Evolutionary conservation across 2,888 invertebrate genomes (phyloP).

Genomic region (Drosophila pseudotalamancana): DNA sequence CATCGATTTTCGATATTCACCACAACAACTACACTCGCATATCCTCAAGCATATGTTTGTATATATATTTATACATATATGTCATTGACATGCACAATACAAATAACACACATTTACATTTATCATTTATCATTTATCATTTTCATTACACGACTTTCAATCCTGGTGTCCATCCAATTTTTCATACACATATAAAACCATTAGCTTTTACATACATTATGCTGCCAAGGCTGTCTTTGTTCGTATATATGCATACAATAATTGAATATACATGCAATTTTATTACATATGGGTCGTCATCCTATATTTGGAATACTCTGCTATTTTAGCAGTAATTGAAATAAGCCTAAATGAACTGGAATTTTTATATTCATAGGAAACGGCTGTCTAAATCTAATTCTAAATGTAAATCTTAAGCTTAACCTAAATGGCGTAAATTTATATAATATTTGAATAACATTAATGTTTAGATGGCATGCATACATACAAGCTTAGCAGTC

Average conservation of each 20-base stretch:
- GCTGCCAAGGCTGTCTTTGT: constrained; percentile 17
- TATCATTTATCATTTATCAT: background rate
- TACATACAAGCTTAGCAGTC: constrained; percentile 16
- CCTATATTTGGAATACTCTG: too few relatives aligned
- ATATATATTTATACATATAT: constrained; percentile 11
- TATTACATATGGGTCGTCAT: background rate
- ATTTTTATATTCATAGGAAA: background rate
- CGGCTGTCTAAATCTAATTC: too few relatives aligned
- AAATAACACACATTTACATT: background rate
- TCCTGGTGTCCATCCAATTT: constrained; percentile 2
- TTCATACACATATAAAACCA: constrained; percentile 4
- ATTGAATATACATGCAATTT: constrained; percentile 11
- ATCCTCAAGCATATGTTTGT: constrained; percentile 1
- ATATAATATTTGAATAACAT: constrained; percentile 3
- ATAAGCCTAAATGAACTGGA: too few relatives aligned
- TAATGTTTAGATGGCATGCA: constrained; percentile 14
- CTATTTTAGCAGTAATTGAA: too few relatives aligned
- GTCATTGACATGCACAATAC: constrained; percentile 6
- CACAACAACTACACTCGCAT: constrained; percentile 4
- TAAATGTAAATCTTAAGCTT: too few relatives aligned
- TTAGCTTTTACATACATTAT: constrained; percentile 6
- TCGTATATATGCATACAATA: constrained; percentile 25
- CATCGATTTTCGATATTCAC: constrained; percentile 59
- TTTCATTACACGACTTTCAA: constrained; percentile 4
- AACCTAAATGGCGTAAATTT: too few relatives aligned